These are phyloP conservation scores for Aldrovandia affinis DNA, from an alignment of 2,797 vertebrate genomes.

Conservation along the genomic window DNA sequence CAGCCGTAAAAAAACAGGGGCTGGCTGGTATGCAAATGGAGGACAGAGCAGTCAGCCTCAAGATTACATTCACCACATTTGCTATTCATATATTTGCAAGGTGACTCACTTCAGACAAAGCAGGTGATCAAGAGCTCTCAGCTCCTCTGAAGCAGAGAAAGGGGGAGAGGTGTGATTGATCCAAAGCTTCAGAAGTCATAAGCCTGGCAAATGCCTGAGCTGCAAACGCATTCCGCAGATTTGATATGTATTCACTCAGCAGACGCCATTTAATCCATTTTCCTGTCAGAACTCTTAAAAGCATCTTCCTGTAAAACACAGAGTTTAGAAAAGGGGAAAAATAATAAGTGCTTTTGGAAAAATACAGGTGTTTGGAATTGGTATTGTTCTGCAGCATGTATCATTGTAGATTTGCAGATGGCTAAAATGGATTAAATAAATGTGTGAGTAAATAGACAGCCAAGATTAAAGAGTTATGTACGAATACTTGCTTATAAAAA, in stretches of 20 bases:
- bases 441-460: slow-evolving; percentile 20
- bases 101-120: slow-evolving; percentile 84
- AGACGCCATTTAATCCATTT: slow-evolving; percentile 76
- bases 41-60: slow-evolving; percentile 69
- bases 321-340: slow-evolving; percentile 56
- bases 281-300: slow-evolving; percentile 70
- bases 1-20: slow-evolving; percentile 67
- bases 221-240: slow-evolving; percentile 68
- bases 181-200: slow-evolving; percentile 72
- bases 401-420: slow-evolving; percentile 12
- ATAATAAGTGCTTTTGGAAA: slow-evolving; percentile 51
- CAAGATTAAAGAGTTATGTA: slow-evolving; percentile 21
- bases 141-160: slow-evolving; percentile 32
- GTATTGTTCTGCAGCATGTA: slow-evolving; percentile 17
- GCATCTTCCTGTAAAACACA: slow-evolving; percentile 54
- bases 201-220: slow-evolving; percentile 67
- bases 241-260: slow-evolving; percentile 76
- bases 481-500: neutral
- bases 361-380: slow-evolving; percentile 27
- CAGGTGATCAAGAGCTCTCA: slow-evolving; percentile 77
- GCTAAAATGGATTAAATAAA: slow-evolving; percentile 18
- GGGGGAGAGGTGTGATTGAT: slow-evolving; percentile 59
- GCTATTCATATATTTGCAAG: slow-evolving; percentile 86
- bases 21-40: slow-evolving; percentile 80
- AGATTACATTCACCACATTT: slow-evolving; percentile 81